Conservation (phyloP, 2,113 vertebrate genomes). For the Poeciliopsis prolifica region DNA sequence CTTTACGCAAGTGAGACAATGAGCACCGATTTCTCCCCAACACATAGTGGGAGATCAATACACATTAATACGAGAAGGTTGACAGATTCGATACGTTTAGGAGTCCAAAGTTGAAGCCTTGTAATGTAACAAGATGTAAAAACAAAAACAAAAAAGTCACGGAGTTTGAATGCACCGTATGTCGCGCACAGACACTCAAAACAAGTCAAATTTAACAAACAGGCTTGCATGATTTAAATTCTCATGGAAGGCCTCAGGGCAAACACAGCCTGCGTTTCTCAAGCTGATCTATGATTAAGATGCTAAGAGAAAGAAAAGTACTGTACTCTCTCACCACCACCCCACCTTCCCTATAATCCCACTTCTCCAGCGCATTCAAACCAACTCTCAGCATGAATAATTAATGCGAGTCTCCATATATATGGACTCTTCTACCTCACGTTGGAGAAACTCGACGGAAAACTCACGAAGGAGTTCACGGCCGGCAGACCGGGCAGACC, state of each 20-base stretch:
- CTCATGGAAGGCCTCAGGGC: constrained; percentile 10
- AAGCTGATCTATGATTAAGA: constrained; percentile 31
- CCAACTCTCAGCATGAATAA: constrained; percentile 66
- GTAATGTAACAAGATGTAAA: background rate
- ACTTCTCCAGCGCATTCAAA: constrained; percentile 30
- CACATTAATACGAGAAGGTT: background rate
- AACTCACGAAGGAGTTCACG: constrained; percentile 9
- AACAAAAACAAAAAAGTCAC: background rate
- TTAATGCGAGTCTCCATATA: constrained; percentile 56
- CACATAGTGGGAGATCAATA: background rate
- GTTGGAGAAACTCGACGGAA: constrained; percentile 40
- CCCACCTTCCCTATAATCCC: constrained; percentile 15
- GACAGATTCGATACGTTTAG: too few relatives aligned
- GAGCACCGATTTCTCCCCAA: too few relatives aligned
- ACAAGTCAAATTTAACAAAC: background rate
- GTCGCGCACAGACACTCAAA: background rate
- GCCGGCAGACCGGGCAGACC: constrained; percentile 17
- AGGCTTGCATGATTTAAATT: background rate
- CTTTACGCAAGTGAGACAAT: too few relatives aligned
- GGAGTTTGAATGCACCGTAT: background rate
- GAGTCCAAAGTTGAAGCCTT: background rate
- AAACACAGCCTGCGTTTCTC: constrained; percentile 12
- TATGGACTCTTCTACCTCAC: constrained; percentile 53
- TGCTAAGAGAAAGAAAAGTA: constrained; percentile 22
- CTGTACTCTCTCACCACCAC: constrained; percentile 15